Conservation (phyloP, 92 coral and sea anemone genomes). For the Diadumene lineata region DNA sequence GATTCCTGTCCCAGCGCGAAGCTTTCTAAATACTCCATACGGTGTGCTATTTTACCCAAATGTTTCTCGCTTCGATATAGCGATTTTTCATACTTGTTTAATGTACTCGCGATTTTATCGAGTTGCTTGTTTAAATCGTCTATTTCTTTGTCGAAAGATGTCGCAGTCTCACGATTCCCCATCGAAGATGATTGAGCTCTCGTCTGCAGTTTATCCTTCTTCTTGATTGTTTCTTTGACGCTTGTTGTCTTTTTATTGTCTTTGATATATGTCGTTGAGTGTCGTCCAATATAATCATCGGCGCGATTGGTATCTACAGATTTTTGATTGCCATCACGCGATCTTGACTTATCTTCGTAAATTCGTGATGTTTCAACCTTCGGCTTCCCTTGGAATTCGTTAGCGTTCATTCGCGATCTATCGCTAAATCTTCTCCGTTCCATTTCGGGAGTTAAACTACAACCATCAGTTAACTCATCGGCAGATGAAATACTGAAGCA, state of each 20-base stretch:
- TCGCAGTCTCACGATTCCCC: background rate
- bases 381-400: too few relatives aligned
- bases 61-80: constrained; percentile 56
- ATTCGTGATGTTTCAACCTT: background rate
- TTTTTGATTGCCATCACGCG: constrained; percentile 5
- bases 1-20: constrained; percentile 87
- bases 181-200: background rate
- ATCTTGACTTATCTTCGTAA: background rate
- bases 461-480: constrained; percentile 5
- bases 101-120: constrained; percentile 62
- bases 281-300: background rate
- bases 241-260: background rate
- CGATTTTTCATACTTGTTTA: constrained; percentile 48
- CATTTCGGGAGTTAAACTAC: background rate
- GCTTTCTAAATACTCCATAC: constrained; percentile 75
- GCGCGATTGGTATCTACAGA: background rate
- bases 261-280: background rate
- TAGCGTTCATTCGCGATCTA: background rate
- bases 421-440: background rate
- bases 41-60: constrained; percentile 62
- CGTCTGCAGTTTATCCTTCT: background rate
- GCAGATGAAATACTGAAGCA: constrained; percentile 5
- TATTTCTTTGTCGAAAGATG: constrained; percentile 12
- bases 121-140: constrained; percentile 55
- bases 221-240: background rate